Base-by-base conservation (phyloP, 2,888 invertebrate genomes). In the Suillia variegata region DNA sequence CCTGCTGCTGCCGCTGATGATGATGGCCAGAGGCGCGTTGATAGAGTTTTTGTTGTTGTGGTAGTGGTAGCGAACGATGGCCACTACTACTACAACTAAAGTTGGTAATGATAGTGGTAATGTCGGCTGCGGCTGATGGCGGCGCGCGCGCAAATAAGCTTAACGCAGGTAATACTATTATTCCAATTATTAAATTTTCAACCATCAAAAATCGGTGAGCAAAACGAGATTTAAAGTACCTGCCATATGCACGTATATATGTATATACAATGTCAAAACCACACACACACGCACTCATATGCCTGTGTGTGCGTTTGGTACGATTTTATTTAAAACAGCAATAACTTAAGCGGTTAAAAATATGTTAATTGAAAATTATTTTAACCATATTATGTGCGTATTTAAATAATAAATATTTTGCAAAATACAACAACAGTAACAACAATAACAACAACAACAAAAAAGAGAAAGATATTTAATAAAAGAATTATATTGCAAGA, bases 121-220 rank as follows among this genome's bases (percentile, higher is more conserved):
- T 26, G 26, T 26, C 26, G 26, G n/a, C n/a, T n/a, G n/a, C n/a
- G n/a, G n/a, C n/a, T n/a, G n/a, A n/a, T n/a, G n/a, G n/a, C 10
- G 26, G 26, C 10, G 64, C 60, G 58, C n/a, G 59, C 58, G 65
- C 59, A 66, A 69, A 73, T 72, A 67, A 68, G 71, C 73, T 72
- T 71, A 72, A 69, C 65, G 66, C 63, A 56, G 62, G 62, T 75
- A 73, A 77, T 78, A 75, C 76, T 77, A 78, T 78, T 76, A 79
- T 80, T 77, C 75, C 79, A 79, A 79, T 80, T 80, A 79, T 78
- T 76, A 70, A 74, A 72, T 71, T 68, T 67, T 63, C 74, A 31
- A n/a, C 31, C 31, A 31, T n/a, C n/a, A n/a, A n/a, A n/a, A n/a
- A n/a, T n/a, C n/a, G n/a, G n/a, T n/a, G n/a, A n/a, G n/a, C n/a